These are phyloP conservation scores for Beroe forskalii DNA, from an alignment of 37 sponge, comb jelly and placozoan genomes.

Conservation along the genomic window DNA sequence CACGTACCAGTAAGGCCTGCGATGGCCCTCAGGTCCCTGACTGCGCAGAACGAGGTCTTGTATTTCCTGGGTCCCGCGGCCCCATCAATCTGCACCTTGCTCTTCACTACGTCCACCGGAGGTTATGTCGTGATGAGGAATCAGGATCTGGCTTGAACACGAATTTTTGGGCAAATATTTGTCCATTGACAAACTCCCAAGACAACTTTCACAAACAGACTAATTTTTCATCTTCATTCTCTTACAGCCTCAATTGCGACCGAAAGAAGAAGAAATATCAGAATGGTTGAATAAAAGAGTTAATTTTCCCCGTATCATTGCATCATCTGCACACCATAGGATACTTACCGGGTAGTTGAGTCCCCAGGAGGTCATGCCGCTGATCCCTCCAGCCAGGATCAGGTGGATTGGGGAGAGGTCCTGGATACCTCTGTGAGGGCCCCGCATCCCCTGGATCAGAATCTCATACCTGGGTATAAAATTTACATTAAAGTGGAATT, in stretches of 20 bases:
- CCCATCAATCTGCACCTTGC: slow-evolving; percentile 37
- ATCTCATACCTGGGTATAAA: slow-evolving; percentile 15
- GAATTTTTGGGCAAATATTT: no score
- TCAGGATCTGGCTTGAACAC: no score
- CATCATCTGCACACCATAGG: no score
- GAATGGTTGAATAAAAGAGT: no score
- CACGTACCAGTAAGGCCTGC: no score
- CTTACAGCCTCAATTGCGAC: no score
- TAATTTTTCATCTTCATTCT: no score
- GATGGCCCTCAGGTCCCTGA: not conserved
- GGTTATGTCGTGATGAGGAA: no score
- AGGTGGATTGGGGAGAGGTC: slow-evolving; percentile 21
- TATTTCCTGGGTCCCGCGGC: slow-evolving; percentile 1
- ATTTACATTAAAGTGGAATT: not conserved
- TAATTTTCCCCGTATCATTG: no score
- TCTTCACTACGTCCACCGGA: slow-evolving; percentile 43
- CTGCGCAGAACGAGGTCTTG: not conserved
- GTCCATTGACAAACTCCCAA: no score
- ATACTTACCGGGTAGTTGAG: slow-evolving; percentile 47
- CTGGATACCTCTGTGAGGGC: slow-evolving; percentile 19
- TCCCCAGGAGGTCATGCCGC: slow-evolving; percentile 42
- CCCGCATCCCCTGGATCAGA: slow-evolving; percentile 5
- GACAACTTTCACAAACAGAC: no score
- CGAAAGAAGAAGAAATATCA: no score
- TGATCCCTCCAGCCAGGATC: slow-evolving; percentile 45